Percentiles rank a stretch among this genome's conserved stretches.
These are phyloP conservation scores for Amazona finschi DNA, from an alignment of 2,797 vertebrate genomes.

Conservation along the genomic window DNA sequence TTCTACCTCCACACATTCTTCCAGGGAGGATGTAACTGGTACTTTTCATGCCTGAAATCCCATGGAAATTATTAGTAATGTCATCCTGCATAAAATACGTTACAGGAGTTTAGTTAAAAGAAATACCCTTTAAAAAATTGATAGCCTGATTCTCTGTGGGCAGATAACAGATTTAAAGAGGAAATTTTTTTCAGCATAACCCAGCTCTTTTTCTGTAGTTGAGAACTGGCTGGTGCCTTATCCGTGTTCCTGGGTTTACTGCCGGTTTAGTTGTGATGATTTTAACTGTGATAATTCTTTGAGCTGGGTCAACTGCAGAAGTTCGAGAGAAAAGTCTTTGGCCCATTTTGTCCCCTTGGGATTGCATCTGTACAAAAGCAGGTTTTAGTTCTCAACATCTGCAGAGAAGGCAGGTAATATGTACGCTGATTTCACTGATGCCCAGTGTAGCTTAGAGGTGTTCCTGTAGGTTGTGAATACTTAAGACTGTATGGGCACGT, in stretches of 20 bases:
- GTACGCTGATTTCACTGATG: not conserved
- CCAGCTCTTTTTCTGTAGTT: not conserved
- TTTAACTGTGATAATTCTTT: not conserved
- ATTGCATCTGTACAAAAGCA: not conserved
- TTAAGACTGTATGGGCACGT: not conserved
- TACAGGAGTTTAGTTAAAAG: constrained; percentile 30
- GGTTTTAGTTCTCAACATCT: not conserved
- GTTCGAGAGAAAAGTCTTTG: not conserved
- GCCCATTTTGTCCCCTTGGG: not conserved
- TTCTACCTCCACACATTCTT: not conserved
- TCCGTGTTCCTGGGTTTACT: not conserved
- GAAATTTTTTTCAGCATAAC: not conserved
- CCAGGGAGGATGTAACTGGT: not conserved
- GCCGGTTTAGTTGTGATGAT: not conserved
- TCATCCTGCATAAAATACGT: constrained; percentile 14
- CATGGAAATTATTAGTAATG: constrained; percentile 20
- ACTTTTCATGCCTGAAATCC: not conserved
- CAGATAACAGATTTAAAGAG: not conserved
- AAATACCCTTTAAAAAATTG: constrained; percentile 35
- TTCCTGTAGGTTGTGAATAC: not conserved
- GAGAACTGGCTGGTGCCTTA: not conserved
- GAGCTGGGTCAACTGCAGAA: not conserved
- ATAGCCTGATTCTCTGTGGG: not conserved
- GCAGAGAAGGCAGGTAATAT: not conserved
- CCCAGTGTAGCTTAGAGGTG: not conserved